Evolutionary conservation across 2,888 invertebrate genomes (phyloP), one percentile per base, ranked within the genome.

Genomic region (Acholoe squamosa): DNA sequence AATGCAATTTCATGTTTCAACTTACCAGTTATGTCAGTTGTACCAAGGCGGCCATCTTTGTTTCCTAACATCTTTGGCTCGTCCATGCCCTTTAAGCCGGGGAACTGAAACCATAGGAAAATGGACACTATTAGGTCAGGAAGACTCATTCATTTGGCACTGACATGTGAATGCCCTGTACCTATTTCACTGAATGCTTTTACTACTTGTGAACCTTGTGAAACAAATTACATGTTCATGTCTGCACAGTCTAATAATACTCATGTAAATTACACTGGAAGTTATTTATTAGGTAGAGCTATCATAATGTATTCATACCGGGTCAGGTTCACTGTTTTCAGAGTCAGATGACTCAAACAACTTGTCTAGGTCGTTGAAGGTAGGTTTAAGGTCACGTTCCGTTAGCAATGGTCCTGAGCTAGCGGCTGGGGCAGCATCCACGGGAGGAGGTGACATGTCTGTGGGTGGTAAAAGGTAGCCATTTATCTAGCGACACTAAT

Each of bases 331-430:
- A 94, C 98, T 98, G 95, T 98, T 98, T 91, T 98, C 98, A 95
- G 98, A 98, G 96, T 98, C 98, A 0, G 98, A 98, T 95, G 98
- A 98, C 95, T 98, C 98, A 96, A 99, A 99, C 95, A 99, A 97
- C 96, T 99, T 98, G 95, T 99, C 99, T 93, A 99, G 97, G 96
- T 99, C 99, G 95, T 98, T 97, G 93, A 97, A 97, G 77, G 98
- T 98, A 77, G 98, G 97, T 95, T 98, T 98, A 56, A 99, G 97
- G 51, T 99, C 99, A 96, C 98, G 98, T 93, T 97, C 95, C 25
- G 94, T 96, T 52, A 96, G 93, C 80, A 94, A 94, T 89, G 94
- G 54, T 5, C 61, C 61, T 1, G 61, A 56, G 7, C 25, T 22
- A 25, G 12, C 89, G n/a, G 89, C 89, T 5, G 89, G 33, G 14